These are phyloP conservation scores for Eilema depressum DNA, from an alignment of 2,888 invertebrate genomes.

Conservation along the genomic window DNA sequence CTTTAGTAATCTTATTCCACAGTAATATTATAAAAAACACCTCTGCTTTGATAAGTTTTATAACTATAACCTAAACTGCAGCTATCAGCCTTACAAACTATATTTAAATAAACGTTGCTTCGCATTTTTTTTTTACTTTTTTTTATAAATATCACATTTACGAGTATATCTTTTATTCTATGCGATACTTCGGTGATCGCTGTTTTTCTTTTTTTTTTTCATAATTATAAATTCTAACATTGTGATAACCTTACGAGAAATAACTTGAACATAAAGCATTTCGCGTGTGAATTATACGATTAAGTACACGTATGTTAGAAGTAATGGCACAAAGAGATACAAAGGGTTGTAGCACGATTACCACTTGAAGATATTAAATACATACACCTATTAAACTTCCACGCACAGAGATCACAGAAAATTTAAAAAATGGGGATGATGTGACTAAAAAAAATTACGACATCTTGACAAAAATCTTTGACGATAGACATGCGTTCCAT, in stretches of 20 bases:
- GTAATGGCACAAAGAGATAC: conserved; percentile 68
- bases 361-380: conserved; percentile 23
- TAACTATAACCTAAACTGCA: conserved; percentile 42
- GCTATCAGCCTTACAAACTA: conserved; percentile 68
- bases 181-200: conserved; percentile 68
- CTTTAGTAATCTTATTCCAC: not conserved
- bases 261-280: conserved; percentile 55
- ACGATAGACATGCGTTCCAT: not conserved
- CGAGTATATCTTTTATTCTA: conserved; percentile 78
- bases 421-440: conserved; percentile 38
- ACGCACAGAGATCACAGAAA: conserved; percentile 45
- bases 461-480: not conserved
- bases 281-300: conserved; percentile 57
- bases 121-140: conserved; percentile 70
- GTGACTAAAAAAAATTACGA: not conserved
- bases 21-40: conserved; percentile 14
- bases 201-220: conserved; percentile 64
- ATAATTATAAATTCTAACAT: conserved; percentile 66
- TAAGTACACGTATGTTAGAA: conserved; percentile 64
- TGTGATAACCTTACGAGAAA: conserved; percentile 57
- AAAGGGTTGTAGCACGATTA: conserved; percentile 23
- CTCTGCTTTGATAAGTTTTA: conserved; percentile 5
- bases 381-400: conserved; percentile 26
- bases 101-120: conserved; percentile 70
- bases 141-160: conserved; percentile 81